These are phyloP conservation scores for Cariama cristata DNA, from an alignment of 2,113 vertebrate species.

Conservation along the genomic window DNA sequence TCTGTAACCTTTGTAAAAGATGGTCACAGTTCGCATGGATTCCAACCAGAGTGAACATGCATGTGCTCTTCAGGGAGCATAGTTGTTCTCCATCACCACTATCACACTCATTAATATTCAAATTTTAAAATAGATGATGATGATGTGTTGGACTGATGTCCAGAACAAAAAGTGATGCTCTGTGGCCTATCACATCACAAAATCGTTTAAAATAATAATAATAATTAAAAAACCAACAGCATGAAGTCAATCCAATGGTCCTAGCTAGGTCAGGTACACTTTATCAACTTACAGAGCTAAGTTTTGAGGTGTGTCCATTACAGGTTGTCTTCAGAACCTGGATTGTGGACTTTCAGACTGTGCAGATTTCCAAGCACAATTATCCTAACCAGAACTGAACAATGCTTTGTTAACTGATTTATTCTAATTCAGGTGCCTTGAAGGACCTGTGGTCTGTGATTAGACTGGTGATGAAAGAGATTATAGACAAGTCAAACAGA, in stretches of 20 bases:
- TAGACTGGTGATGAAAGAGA: not conserved
- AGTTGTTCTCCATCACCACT: not conserved
- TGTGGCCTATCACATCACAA: not conserved
- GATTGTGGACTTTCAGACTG: not conserved
- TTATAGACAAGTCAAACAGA: not conserved
- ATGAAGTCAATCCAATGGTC: not conserved
- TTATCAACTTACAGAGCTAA: not conserved
- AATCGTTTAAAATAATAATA: not conserved
- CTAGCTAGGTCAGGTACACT: not conserved
- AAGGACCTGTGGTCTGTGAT: not conserved
- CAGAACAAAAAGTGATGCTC: not conserved
- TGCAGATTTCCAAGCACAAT: not conserved
- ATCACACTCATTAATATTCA: not conserved
- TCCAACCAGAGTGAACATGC: not conserved
- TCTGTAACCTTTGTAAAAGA: not conserved
- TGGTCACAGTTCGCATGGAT: not conserved
- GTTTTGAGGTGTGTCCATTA: not conserved
- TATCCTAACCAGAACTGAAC: not conserved
- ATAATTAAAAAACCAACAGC: not conserved
- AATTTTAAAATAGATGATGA: not conserved
- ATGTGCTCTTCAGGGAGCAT: rapidly evolving
- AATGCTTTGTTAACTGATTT: not conserved
- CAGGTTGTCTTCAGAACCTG: not conserved
- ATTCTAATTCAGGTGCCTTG: not conserved
- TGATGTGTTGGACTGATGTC: not conserved